Base-by-base conservation (phyloP, 37 sponge, comb jelly and placozoan genomes). In the Cliona cf. orientalis region DNA sequence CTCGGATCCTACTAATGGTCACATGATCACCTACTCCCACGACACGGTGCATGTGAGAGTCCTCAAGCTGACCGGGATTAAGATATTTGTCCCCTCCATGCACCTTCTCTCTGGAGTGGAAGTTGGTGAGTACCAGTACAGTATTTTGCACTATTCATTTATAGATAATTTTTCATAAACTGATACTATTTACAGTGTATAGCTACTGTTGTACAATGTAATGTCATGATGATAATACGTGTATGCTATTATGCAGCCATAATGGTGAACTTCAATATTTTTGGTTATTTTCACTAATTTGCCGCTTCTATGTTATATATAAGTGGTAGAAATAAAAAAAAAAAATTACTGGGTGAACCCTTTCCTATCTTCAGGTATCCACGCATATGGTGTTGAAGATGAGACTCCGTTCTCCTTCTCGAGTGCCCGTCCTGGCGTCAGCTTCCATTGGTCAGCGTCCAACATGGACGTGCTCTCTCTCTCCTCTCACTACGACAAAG, bases 391-490 rank as follows among this genome's bases (percentile, higher is more conserved):
- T n/a, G 3, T 75, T 1, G 44, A 69, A 35, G 81, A 86, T 42
- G 96, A 96, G 69, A 84, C 86, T n/a, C 95, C 95, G 22, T 93
- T 96, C 58, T 29, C 84, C 29, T 96, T 96, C 64, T 88, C 43
- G 5, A 74, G 80, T 76, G 46, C 79, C 5, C n/a, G 49, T n/a
- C 85, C 83, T 0, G 82, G 82, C 1, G 37, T 96, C 2, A 19
- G 43, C 33, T 96, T 96, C 74, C 85, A 83, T 26, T 96, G 96
- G 96, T 85, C 88, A 0, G 83, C 76, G 17, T 75, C 66, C 63
- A 96, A 93, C 81, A 91, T 87, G 80, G 94, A 96, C 59, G 82
- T 87, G 11, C 58, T 90, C 23, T 74, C 88, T 6, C 71, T 96
- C 19, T 35, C 40, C 42, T 96, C 94, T 0, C 85, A 90, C 26